Percentiles rank a stretch among this genome's conserved stretches.
Conservation (phyloP, 1,140 invertebrate genomes). For the Chrysopa pallens region DNA sequence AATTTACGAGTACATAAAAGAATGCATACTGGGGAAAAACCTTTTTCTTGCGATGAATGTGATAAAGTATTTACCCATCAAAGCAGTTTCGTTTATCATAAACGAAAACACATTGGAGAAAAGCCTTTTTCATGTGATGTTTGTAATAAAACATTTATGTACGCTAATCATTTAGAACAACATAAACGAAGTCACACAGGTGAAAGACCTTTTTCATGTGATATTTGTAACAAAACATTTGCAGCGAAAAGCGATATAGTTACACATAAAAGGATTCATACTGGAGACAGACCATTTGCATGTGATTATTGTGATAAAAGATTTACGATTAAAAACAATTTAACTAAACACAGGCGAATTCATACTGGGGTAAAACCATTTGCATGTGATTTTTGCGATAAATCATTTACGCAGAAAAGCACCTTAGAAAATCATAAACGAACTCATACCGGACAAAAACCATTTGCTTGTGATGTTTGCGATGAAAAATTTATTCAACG, state of each 20-base stretch:
- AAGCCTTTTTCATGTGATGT: conserved; percentile 24
- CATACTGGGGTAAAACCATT: conserved; percentile 8
- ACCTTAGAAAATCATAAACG: conserved; percentile 24
- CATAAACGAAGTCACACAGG: conserved; percentile 19
- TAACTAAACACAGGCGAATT: conserved; percentile 14
- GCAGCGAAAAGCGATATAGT: conserved; percentile 7
- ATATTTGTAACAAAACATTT: conserved; percentile 17
- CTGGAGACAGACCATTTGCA: background rate
- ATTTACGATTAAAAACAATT: conserved; percentile 17
- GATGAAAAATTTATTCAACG: conserved; percentile 21
- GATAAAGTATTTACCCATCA: conserved; percentile 23
- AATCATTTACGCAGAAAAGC: background rate
- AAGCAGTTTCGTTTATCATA: conserved; percentile 24
- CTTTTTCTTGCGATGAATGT: conserved; percentile 25
- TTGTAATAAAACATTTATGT: conserved; percentile 24
- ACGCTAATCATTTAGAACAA: conserved; percentile 22
- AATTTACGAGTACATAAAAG: conserved; percentile 23
- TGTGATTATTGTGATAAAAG: conserved; percentile 20
- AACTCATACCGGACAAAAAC: conserved; percentile 36
- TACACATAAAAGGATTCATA: conserved; percentile 3
- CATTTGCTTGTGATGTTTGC: conserved; percentile 30
- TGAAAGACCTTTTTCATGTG: conserved; percentile 22
- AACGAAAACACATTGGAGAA: conserved; percentile 27
- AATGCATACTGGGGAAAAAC: conserved; percentile 27
- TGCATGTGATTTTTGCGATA: background rate